A percentile compares a stretch with the other conserved stretches of the same genome.
phyloP scores from a whole-genome alignment of 2,113 vertebrate genomes.

The Rhombomys opimus region DNA sequence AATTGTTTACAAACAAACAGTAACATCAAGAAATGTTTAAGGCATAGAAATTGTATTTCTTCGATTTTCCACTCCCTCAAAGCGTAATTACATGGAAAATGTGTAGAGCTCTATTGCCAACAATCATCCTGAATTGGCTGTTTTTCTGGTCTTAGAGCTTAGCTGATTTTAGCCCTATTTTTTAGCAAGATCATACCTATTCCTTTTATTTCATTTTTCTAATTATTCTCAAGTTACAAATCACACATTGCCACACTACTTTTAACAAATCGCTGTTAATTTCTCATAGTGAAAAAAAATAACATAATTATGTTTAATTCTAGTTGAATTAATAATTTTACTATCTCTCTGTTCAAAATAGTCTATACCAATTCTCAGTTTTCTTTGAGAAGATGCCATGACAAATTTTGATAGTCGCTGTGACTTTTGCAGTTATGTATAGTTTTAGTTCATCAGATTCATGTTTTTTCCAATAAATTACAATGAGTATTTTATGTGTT shows the following conservation, averaged over 20 bases:
- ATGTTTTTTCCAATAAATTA: not conserved
- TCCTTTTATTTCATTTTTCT: not conserved
- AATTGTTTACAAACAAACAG: not conserved
- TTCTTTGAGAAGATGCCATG: not conserved
- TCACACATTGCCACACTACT: not conserved
- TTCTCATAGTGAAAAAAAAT: not conserved
- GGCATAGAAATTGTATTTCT: not conserved
- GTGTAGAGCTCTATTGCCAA: not conserved
- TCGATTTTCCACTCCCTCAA: not conserved
- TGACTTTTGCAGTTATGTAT: not conserved
- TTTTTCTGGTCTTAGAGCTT: not conserved
- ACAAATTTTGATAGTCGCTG: not conserved
- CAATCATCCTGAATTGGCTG: not conserved
- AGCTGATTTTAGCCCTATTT: not conserved
- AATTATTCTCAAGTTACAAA: not conserved
- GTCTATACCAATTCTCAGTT: not conserved
- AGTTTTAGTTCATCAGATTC: not conserved
- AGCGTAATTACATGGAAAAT: slow-evolving; percentile 6
- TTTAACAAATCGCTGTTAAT: not conserved
- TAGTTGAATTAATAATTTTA: not conserved
- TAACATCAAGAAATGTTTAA: not conserved
- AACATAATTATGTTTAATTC: not conserved
- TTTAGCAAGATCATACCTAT: not conserved
- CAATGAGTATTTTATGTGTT: not conserved
- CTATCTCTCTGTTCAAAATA: not conserved